Conservation (phyloP, 2,888 invertebrate species). For the Argyresthia goedartella region DNA sequence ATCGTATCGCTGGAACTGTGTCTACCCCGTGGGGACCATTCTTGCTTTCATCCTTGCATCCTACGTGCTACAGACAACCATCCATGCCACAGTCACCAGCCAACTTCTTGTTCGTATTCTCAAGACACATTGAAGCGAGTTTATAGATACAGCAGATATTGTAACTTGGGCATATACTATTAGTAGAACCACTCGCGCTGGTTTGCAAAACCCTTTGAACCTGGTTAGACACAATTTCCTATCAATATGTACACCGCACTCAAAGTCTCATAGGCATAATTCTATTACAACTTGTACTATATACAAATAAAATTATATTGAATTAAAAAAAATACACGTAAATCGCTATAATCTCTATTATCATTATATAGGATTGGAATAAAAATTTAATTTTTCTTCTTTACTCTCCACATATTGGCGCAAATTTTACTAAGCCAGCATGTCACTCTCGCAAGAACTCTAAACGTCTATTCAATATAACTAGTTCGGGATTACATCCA, state of each 20-base stretch:
- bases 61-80: background rate
- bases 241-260: constrained; percentile 53
- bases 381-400: constrained; percentile 46
- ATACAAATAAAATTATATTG: constrained; percentile 66
- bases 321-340: constrained; percentile 65
- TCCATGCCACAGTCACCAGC: constrained; percentile 26
- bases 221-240: constrained; percentile 34
- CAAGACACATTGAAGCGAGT: constrained; percentile 49
- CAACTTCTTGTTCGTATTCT: constrained; percentile 60
- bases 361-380: constrained; percentile 58
- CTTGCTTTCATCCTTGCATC: background rate
- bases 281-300: constrained; percentile 68
- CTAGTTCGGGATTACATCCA: background rate
- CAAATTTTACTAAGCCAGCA: constrained; percentile 62
- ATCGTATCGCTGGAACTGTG: constrained; percentile 31
- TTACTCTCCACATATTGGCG: constrained; percentile 57
- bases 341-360: constrained; percentile 62
- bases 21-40: constrained; percentile 22
- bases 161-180: constrained; percentile 43
- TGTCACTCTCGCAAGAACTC: constrained; percentile 41
- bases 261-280: constrained; percentile 34
- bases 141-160: constrained; percentile 56
- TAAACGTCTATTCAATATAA: constrained; percentile 17
- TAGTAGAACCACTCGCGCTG: constrained; percentile 29
- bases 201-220: background rate